Evolutionary conservation across 2,113 vertebrate species (phyloP).

Genomic region (Cyanocitta stelleri): DNA sequence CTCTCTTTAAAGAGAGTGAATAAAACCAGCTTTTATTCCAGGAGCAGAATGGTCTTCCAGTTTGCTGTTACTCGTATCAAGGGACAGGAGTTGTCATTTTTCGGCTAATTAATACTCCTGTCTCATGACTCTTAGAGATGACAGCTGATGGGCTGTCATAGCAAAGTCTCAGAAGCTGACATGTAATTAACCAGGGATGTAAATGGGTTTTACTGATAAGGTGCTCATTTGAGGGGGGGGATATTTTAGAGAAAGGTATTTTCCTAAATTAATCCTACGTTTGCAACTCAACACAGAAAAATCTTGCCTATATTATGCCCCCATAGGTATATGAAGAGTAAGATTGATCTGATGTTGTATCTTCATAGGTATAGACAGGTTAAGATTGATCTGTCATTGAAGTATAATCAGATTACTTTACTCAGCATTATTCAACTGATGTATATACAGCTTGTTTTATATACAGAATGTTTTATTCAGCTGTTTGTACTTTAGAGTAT

Average conservation of each 20-base stretch:
- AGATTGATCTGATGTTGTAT: background rate
- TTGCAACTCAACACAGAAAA: background rate
- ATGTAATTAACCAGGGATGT: background rate
- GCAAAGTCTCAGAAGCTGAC: slow-evolving; percentile 9
- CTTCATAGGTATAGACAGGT: background rate
- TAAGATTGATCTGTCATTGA: background rate
- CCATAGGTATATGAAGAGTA: background rate
- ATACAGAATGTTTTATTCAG: background rate
- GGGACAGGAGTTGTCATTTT: background rate
- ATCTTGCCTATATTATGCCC: background rate
- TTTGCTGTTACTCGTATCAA: background rate
- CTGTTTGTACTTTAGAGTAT: background rate
- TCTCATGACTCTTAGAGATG: background rate
- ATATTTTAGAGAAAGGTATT: background rate
- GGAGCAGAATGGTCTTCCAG: background rate
- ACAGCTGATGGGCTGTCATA: slow-evolving; percentile 22
- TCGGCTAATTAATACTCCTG: background rate
- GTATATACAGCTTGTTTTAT: background rate
- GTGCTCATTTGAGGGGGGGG: background rate
- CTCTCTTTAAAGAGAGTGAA: background rate
- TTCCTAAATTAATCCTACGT: background rate
- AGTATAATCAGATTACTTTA: background rate
- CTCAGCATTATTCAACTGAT: background rate
- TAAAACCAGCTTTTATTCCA: background rate
- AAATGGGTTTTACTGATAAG: background rate